These are phyloP conservation scores for Cacatua alba DNA, from an alignment of 2,113 vertebrate species.

Conservation along the genomic window DNA sequence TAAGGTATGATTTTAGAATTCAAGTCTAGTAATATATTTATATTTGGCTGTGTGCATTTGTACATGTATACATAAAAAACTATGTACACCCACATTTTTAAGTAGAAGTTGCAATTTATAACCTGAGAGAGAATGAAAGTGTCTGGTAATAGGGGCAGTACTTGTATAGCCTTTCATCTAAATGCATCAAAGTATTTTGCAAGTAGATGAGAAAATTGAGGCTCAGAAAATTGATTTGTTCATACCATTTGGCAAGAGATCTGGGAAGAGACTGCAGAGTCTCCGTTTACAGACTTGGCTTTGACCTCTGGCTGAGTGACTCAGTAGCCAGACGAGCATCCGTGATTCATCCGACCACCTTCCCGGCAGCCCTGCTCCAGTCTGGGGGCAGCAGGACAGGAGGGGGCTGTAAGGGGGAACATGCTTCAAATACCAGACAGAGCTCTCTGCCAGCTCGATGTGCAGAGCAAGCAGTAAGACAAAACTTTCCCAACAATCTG, in stretches of 20 bases:
- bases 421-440: not conserved
- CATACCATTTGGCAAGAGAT: not conserved
- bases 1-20: not conserved
- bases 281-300: not conserved
- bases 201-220: not conserved
- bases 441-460: not conserved
- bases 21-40: not conserved
- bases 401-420: not conserved
- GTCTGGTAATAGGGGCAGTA: not conserved
- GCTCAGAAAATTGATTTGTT: not conserved
- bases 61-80: not conserved
- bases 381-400: not conserved
- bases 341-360: accelerated
- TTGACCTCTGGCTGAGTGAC: not conserved
- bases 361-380: not conserved
- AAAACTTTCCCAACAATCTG: not conserved
- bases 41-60: not conserved
- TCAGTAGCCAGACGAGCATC: not conserved
- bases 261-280: constrained; percentile 9
- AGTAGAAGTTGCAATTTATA: not conserved
- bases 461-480: not conserved
- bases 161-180: not conserved
- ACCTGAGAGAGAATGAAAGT: not conserved
- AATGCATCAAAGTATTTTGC: not conserved
- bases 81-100: not conserved